Evolutionary conservation across 2,888 invertebrate genomes (phyloP).

Genomic region (Pollenia griseotomentosa): DNA sequence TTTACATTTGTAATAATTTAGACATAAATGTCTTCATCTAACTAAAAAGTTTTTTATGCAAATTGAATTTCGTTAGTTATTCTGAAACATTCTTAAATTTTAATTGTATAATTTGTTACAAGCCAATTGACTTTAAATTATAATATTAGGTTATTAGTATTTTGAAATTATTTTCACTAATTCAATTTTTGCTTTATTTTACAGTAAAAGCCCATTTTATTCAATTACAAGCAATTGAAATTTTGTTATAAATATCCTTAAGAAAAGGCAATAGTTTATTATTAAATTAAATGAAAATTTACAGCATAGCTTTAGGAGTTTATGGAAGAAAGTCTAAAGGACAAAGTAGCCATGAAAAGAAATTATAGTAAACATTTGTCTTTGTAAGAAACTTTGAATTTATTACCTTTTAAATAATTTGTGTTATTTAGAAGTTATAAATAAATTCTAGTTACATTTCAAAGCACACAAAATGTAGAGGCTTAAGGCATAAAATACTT

Average conservation of each 20-base stretch:
- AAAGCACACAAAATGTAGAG: constrained; percentile 1
- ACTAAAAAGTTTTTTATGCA: too few species aligned
- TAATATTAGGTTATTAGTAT: constrained; percentile 22
- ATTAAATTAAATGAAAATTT: constrained; percentile 33
- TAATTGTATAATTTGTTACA: background rate
- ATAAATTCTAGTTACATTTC: constrained; percentile 30
- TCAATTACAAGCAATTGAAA: background rate
- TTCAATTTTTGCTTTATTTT: background rate
- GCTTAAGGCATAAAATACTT: background rate
- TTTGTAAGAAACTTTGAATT: constrained; percentile 1
- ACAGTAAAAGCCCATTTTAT: background rate
- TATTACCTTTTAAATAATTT: constrained; percentile 50
- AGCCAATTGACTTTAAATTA: constrained; percentile 34
- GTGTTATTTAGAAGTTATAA: constrained; percentile 15
- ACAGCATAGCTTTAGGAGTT: background rate
- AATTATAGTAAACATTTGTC: constrained; percentile 20
- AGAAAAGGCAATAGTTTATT: constrained; percentile 7
- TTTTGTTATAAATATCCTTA: background rate
- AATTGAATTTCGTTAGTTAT: background rate
- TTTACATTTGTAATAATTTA: background rate
- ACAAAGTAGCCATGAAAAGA: background rate
- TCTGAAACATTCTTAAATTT: background rate
- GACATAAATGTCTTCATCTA: too few species aligned
- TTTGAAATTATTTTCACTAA: constrained; percentile 1
- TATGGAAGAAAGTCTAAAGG: background rate